Base-by-base conservation (phyloP, 1,140 invertebrate genomes). In the Philaenus spumarius region DNA sequence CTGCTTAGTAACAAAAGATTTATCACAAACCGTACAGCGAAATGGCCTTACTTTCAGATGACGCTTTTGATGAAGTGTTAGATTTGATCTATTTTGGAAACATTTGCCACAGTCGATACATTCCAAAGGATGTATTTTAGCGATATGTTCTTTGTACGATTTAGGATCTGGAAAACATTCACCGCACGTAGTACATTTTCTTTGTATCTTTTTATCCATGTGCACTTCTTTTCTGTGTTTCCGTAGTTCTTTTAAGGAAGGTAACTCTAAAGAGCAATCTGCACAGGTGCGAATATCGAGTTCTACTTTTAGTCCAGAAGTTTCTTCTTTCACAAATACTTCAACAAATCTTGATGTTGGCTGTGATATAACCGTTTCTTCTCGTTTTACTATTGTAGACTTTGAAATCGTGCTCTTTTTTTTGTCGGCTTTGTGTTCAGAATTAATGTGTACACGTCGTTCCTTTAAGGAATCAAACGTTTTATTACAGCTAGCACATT, bases 91-190 rank as follows among this genome's bases (percentile, higher is more conserved):
- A 4, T 51, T 58, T 19, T 53, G 55, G 24, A 69, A 69, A 30
- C 82, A 84, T 68, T 89, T 89, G 5, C 86, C 86, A 67, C 88
- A 90, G 24, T 84, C 82, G 20, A 81, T 77, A 65, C 89, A 90
- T 68, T 89, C 86, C 19, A 90, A 76, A 0, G 88, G 89, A 71
- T 90, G 88, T 37, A 85, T 80, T 62, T 84, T 85, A 4, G 42
- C 52, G 15, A 69, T 62, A 59, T 69, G 68, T 22, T 65, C 59
- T n/a, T 59, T 55, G 47, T 64, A 68, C 15, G 57, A 48, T 37
- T 66, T 63, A 19, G 54, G 52, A 26, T 54, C 62, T 14, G 56
- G 24, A 61, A 71, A 71, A 3, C 58, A 42, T 35, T 60, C 53
- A 15, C 60, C 22, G 61, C 69, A 71, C 4, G 65, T 65, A 2